These are phyloP conservation scores for Morpho helenor DNA, from an alignment of 2,888 invertebrate species.

Conservation along the genomic window DNA sequence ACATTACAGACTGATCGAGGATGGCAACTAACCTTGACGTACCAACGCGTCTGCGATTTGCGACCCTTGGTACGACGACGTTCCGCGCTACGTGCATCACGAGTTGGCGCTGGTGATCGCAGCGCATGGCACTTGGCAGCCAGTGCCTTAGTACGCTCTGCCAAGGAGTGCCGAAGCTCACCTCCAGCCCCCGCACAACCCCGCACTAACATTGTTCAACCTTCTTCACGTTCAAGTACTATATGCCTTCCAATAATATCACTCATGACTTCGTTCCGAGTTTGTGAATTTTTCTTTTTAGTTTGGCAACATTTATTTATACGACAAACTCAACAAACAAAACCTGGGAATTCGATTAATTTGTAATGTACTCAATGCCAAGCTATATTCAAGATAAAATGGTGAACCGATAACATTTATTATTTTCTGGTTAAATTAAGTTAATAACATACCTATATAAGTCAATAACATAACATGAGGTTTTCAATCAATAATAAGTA, in stretches of 20 bases:
- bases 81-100: slow-evolving; percentile 53
- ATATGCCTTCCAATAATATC: slow-evolving; percentile 31
- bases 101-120: slow-evolving; percentile 54
- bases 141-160: slow-evolving; percentile 73
- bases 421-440: too few relatives aligned
- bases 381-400: neutral
- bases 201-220: slow-evolving; percentile 68
- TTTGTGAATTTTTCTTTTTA: too few relatives aligned
- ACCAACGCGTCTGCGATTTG: slow-evolving; percentile 82
- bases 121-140: slow-evolving; percentile 71
- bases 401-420: too few relatives aligned
- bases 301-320: too few relatives aligned
- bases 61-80: slow-evolving; percentile 65
- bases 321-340: too few relatives aligned
- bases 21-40: slow-evolving; percentile 83
- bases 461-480: too few relatives aligned
- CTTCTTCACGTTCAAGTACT: slow-evolving; percentile 32
- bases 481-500: too few relatives aligned
- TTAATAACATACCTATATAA: too few relatives aligned
- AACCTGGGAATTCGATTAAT: too few relatives aligned
- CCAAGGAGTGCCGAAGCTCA: slow-evolving; percentile 70
- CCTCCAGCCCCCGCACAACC: slow-evolving; percentile 68
- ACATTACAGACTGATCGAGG: slow-evolving; percentile 1
- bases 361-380: slow-evolving; percentile 17
- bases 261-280: slow-evolving; percentile 7